Percentiles rank a stretch among this genome's conserved stretches.
Conservation (phyloP, 2,888 invertebrate species). For the Trimorus sp. region DNA sequence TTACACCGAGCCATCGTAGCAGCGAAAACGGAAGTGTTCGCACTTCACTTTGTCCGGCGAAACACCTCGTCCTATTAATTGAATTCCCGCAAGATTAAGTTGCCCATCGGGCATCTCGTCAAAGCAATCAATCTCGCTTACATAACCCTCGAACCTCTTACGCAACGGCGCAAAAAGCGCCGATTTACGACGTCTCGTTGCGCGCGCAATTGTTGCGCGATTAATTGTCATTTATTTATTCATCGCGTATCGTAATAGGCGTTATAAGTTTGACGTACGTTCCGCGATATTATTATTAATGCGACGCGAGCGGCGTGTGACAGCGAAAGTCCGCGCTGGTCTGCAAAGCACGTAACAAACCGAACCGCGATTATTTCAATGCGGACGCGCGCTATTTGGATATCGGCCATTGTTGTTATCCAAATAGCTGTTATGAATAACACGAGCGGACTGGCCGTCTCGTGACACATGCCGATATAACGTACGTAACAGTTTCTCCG, state of each 20-base stretch:
- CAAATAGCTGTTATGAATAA: slow-evolving; percentile 64
- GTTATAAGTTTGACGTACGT: slow-evolving; percentile 56
- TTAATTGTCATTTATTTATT: slow-evolving; percentile 52
- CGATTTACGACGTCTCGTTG: not conserved
- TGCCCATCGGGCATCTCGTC: no score
- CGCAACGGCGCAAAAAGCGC: not conserved
- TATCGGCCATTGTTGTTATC: slow-evolving; percentile 64
- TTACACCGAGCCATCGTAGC: no score
- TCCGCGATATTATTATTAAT: slow-evolving; percentile 59
- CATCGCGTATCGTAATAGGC: slow-evolving; percentile 49
- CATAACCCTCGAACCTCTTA: no score
- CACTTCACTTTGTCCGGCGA: no score
- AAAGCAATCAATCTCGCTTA: no score
- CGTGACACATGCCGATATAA: slow-evolving; percentile 61
- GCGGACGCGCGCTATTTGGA: slow-evolving; percentile 55
- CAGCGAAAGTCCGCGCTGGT: slow-evolving; percentile 44
- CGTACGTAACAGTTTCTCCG: slow-evolving; percentile 46
- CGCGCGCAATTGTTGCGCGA: slow-evolving; percentile 20
- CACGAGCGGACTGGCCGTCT: slow-evolving; percentile 34
- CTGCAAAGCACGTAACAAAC: slow-evolving; percentile 51
- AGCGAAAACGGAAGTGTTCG: no score
- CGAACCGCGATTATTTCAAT: slow-evolving; percentile 57
- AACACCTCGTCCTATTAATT: no score
- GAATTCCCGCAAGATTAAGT: no score
- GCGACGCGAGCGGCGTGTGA: slow-evolving; percentile 48